Conservation (phyloP, 2,888 invertebrate species). For the Monochamus alternatus region DNA sequence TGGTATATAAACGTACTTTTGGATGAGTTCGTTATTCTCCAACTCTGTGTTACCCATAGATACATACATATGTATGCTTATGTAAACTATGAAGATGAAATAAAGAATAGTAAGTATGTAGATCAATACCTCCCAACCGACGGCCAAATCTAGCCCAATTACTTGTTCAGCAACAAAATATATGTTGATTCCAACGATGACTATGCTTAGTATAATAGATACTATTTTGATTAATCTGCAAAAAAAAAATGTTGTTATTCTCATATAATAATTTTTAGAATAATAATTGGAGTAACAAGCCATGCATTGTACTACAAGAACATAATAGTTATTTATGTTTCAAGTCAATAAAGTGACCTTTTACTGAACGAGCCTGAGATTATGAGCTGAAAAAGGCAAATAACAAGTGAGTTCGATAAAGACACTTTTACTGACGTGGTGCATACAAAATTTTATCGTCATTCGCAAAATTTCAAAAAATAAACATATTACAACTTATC, state of each 20-base stretch:
- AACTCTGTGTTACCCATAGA: slow-evolving; percentile 54
- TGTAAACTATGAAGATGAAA: slow-evolving; percentile 55
- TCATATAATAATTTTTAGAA: too few species aligned
- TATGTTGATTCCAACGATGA: slow-evolving; percentile 84
- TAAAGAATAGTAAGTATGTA: slow-evolving; percentile 53
- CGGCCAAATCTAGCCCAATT: slow-evolving; percentile 65
- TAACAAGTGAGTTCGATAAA: too few species aligned
- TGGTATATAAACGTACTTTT: slow-evolving; percentile 55
- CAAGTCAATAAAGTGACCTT: too few species aligned
- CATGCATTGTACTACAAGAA: too few species aligned
- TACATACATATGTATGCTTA: slow-evolving; percentile 57
- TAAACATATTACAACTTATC: too few species aligned
- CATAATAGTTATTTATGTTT: too few species aligned
- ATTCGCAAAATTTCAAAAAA: too few species aligned
- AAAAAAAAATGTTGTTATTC: slow-evolving; percentile 56
- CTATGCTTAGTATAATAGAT: slow-evolving; percentile 76
- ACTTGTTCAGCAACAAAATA: slow-evolving; percentile 82
- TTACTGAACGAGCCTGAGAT: too few species aligned
- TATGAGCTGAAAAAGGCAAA: too few species aligned
- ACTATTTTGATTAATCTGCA: slow-evolving; percentile 79
- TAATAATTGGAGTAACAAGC: too few species aligned
- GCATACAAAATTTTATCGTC: too few species aligned
- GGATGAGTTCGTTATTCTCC: slow-evolving; percentile 50
- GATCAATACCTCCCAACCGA: slow-evolving; percentile 44
- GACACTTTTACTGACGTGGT: too few species aligned